Percentiles rank a stretch among this genome's conserved stretches.
Conservation (phyloP, 2,797 vertebrate species). For the Balearica regulorum region DNA sequence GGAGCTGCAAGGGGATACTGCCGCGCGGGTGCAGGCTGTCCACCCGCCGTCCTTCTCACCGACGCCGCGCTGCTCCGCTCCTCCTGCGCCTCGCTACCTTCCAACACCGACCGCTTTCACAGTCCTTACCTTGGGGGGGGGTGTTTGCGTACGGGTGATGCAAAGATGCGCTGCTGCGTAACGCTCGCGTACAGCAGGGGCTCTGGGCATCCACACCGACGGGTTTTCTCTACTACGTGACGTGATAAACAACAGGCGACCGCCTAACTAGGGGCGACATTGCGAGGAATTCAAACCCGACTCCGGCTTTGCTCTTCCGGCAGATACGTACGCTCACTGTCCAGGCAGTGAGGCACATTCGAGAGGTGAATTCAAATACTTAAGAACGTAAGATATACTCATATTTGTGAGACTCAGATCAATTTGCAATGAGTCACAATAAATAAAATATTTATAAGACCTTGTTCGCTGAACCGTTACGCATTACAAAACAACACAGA, state of each 20-base stretch:
- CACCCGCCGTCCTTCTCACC: neutral
- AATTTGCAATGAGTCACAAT: neutral
- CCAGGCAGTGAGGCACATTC: neutral
- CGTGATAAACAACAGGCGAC: neutral
- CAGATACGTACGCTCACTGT: neutral
- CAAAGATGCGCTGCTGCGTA: neutral
- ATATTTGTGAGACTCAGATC: neutral
- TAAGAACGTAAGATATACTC: neutral
- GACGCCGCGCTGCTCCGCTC: neutral
- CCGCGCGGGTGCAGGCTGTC: too few species aligned
- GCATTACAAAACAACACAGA: neutral
- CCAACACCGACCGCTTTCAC: neutral
- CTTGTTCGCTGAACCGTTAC: neutral
- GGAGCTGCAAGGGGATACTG: too few species aligned
- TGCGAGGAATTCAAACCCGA: neutral
- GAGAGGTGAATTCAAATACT: neutral
- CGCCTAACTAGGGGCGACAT: neutral
- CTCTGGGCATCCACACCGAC: too few species aligned
- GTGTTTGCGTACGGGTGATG: fast-evolving
- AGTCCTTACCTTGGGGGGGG: neutral
- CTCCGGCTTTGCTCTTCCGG: neutral
- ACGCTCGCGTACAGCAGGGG: neutral
- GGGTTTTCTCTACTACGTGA: neutral
- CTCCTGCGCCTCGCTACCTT: neutral
- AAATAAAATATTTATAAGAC: neutral